Evolutionary conservation across 2,888 invertebrate species (phyloP), one percentile per base, ranked within the genome.

Genomic region (Drosophila robusta): DNA sequence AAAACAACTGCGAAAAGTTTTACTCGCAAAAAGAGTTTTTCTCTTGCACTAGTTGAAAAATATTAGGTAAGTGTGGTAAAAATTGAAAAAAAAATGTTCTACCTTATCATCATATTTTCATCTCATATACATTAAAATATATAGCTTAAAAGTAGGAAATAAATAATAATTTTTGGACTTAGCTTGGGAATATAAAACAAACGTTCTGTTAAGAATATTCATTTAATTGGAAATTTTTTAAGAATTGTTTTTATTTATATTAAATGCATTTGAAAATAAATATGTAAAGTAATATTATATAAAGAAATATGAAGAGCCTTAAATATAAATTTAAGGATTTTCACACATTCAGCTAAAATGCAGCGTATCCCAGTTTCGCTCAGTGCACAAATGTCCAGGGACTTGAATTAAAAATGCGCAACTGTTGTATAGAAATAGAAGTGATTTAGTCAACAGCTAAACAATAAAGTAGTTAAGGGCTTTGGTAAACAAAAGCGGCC

Each of bases 1-100:
- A 58, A 56, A 64, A 70, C 52, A 67, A 79, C 70, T 68, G 64
- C 62, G 52, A 45, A 81, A 79, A 81, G 57, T 56, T 60, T 26
- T 24, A 6, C 18, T 22, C 11, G 12, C 38, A 22, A 55, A 69
- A 18, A 38, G 14, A 26, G 16, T 50, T 58, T 41, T 22, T 24
- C 46, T 39, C 18, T 41, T 12, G 16, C 8, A n/a, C 12, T 36
- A 24, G 32, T 18, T 29, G 18, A 42, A 14, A 52, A 39, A 38
- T 39, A 38, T 8, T 22, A 32, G 76, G 75, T 75, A 41, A 75
- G 75, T 75, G 29, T 18, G 45, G 14, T 49, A 34, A 6, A 36
- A 24, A 49, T 36, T 29, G 8, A 8, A 9, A 8, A 29, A 29
- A 29, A 22, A n/a, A 5, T 12, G n/a, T n/a, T 45, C 24, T 11